These are phyloP conservation scores for Scaptomyza hsui DNA, from an alignment of 1,140 invertebrate genomes.

Conservation along the genomic window DNA sequence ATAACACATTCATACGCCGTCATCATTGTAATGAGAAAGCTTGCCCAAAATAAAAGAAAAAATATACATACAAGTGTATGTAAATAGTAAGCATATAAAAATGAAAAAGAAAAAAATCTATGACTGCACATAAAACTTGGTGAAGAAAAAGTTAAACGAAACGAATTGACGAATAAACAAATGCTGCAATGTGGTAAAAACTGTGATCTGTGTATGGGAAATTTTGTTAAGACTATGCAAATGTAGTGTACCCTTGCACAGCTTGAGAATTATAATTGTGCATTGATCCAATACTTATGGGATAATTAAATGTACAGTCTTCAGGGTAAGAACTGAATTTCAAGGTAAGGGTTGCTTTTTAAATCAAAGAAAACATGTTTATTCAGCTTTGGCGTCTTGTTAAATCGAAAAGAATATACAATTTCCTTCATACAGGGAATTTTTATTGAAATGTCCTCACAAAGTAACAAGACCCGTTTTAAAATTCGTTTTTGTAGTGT, in stretches of 20 bases:
- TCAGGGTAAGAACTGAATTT: constrained; percentile 24
- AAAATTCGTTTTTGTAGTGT: constrained; percentile 28
- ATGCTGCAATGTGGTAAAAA: not conserved
- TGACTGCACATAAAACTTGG: constrained; percentile 33
- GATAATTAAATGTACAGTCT: constrained; percentile 23
- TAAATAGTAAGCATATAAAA: constrained; percentile 21
- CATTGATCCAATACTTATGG: constrained; percentile 19
- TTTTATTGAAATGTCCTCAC: not conserved
- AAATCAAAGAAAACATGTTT: constrained; percentile 29
- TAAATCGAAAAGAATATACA: not conserved
- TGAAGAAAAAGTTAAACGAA: not conserved
- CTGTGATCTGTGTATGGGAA: not conserved
- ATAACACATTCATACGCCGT: constrained; percentile 14
- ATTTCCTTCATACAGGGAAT: not conserved
- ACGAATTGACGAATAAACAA: not conserved
- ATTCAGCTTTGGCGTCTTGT: constrained; percentile 6
- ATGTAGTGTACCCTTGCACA: not conserved
- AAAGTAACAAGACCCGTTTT: constrained; percentile 2
- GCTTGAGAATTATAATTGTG: constrained; percentile 15
- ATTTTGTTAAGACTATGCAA: not conserved
- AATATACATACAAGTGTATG: constrained; percentile 27
- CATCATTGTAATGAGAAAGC: constrained; percentile 64
- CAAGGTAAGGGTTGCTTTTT: constrained; percentile 27
- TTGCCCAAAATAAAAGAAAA: constrained; percentile 36
- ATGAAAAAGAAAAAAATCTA: constrained; percentile 20